Base-by-base conservation (phyloP, 2,888 invertebrate species). In the Silvanus unidentatus region DNA sequence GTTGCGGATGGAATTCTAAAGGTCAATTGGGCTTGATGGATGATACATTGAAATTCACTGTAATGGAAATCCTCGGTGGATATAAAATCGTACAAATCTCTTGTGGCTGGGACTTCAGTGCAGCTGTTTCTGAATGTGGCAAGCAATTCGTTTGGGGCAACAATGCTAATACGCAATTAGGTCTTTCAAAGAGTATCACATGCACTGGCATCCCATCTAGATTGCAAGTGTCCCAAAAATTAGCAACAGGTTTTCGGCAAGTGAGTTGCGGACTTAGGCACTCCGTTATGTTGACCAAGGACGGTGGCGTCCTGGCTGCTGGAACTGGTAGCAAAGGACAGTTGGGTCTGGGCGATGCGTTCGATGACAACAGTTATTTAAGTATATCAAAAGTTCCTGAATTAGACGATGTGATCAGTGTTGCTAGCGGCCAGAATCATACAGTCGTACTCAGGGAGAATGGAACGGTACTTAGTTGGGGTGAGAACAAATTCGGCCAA, bases 401-500 rank as follows among this genome's bases (percentile, higher is more conserved):
- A 50, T 58, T 81, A 43, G 69, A 71, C 50, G 73, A 78, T 60
- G 74, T 88, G 60, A 70, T 75, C 49, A 74, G 80, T 62, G 75
- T 89, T 42, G 78, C 81, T 35, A 88, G 88, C 69, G 93, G 93
- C 1, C 89, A 92, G 69, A 83, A 88, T 62, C 89, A 90, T 65
- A 83, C 85, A 5, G 66, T 87, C 29, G 81, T 79, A 9, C 59
- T 80, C 42, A 75, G 74, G 34, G 65, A 66, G 14, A 68, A 72
- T 53, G 82, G 81, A 57, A 79, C 76, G 44, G 73, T 82, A 47
- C 87, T 76, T 74, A 82, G 75, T 10, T 88, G 89, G 81, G 94
- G 94, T 16, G 87, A 88, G 60, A 92, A 91, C 62, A 88, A 84
- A 69, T 84, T 82, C 68, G 86, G 90, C 0, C 92, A 93, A 63